These are phyloP conservation scores for Morelia viridis DNA, from an alignment of 2,797 vertebrate genomes.

Conservation along the genomic window DNA sequence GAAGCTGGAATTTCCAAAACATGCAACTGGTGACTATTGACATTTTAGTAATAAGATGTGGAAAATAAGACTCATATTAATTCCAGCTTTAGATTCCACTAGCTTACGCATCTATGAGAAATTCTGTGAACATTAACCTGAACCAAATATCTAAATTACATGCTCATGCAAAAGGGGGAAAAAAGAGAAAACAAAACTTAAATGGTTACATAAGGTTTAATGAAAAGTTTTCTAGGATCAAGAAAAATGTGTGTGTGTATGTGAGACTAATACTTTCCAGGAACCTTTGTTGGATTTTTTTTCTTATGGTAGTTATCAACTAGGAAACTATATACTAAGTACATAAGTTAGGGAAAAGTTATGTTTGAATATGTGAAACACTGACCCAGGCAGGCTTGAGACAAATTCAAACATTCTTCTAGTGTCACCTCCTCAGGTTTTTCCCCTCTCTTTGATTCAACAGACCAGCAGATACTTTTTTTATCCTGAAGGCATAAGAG, in stretches of 20 bases:
- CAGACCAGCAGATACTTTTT: too few relatives aligned
- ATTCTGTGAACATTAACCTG: neutral
- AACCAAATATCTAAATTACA: neutral
- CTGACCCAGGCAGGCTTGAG: neutral
- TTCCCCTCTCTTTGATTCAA: neutral
- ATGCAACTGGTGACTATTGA: slow-evolving; percentile 16
- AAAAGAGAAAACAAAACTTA: neutral
- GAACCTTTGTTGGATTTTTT: neutral
- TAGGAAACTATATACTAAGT: neutral
- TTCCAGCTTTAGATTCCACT: slow-evolving; percentile 11
- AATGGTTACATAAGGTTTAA: neutral
- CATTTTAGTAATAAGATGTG: slow-evolving; percentile 21
- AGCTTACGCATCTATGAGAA: neutral
- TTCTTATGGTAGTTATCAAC: neutral
- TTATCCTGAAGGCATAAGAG: neutral
- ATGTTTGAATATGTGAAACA: neutral
- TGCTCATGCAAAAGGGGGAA: neutral
- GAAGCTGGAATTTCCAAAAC: neutral
- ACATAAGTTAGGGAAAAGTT: neutral
- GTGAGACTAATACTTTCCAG: neutral
- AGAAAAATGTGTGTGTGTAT: neutral
- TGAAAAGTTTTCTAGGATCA: neutral
- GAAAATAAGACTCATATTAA: slow-evolving; percentile 7
- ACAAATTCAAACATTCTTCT: neutral
- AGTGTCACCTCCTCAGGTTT: neutral